Conservation (phyloP, 2,797 vertebrate species). For the Podargus strigoides region DNA sequence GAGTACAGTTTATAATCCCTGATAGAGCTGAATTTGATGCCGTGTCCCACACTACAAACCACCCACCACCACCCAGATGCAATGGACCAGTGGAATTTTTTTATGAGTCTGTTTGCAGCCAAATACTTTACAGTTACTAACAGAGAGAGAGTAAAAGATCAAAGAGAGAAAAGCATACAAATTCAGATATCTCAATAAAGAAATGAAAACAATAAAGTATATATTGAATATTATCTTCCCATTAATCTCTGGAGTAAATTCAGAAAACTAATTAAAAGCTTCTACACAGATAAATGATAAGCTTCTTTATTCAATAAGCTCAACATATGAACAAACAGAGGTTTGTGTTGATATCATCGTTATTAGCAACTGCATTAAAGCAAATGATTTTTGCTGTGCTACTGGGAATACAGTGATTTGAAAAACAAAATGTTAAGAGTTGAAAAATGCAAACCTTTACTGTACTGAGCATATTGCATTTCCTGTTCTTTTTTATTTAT, state of each 20-base stretch:
- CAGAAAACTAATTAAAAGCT: conserved; percentile 67
- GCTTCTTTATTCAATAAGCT: conserved; percentile 59
- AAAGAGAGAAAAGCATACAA: not conserved
- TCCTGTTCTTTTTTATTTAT: not conserved
- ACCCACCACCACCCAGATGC: not conserved
- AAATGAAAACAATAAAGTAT: conserved; percentile 53
- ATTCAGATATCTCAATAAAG: conserved; percentile 43
- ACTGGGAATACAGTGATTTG: conserved; percentile 44
- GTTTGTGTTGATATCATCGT: conserved; percentile 35
- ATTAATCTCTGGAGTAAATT: conserved; percentile 60
- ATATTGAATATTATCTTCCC: conserved; percentile 52
- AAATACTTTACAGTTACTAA: not conserved
- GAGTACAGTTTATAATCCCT: not conserved
- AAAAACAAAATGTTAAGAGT: conserved; percentile 38
- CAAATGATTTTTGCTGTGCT: conserved; percentile 45
- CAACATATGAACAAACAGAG: conserved; percentile 50
- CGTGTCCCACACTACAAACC: not conserved
- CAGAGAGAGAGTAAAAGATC: not conserved
- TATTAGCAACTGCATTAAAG: conserved; percentile 58
- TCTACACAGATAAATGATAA: conserved; percentile 59
- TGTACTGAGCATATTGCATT: not conserved
- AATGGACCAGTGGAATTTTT: not conserved
- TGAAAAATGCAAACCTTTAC: not conserved
- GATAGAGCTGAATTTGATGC: not conserved
- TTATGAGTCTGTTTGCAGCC: not conserved